Evolutionary conservation across 1,140 invertebrate genomes (phyloP).

Genomic region (Eubasilissa regina): DNA sequence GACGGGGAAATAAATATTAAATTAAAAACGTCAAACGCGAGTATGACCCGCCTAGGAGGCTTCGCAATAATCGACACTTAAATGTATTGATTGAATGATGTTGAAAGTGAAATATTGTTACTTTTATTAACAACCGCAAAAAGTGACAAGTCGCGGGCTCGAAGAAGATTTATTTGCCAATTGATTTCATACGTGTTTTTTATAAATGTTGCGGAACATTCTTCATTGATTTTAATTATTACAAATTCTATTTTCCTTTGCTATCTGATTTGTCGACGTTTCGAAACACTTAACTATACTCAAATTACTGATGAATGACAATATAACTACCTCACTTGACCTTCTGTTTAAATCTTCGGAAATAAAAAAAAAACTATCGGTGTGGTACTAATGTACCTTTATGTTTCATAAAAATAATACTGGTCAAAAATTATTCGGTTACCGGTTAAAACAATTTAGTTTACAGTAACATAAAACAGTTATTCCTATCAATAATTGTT

Average conservation of each 20-base stretch:
- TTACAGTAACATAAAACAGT: too few relatives aligned
- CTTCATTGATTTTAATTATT: not conserved
- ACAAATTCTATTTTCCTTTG: not conserved
- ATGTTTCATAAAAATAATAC: too few relatives aligned
- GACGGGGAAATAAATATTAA: conserved; percentile 5
- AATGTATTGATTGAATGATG: not conserved
- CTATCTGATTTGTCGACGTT: too few relatives aligned
- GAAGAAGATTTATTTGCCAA: not conserved
- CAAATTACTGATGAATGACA: too few relatives aligned
- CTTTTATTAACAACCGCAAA: conserved; percentile 6
- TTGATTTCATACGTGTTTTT: not conserved
- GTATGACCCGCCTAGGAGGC: not conserved
- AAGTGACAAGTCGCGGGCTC: not conserved
- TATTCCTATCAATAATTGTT: too few relatives aligned
- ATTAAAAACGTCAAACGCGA: not conserved
- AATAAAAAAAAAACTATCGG: too few relatives aligned
- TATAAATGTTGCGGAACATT: not conserved
- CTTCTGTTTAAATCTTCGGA: too few relatives aligned
- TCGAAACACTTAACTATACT: too few relatives aligned
- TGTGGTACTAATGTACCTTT: too few relatives aligned
- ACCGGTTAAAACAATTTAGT: too few relatives aligned
- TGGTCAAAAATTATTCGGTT: too few relatives aligned
- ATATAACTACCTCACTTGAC: too few relatives aligned
- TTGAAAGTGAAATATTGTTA: conserved; percentile 16
- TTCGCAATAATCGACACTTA: not conserved